A percentile compares a stretch with the other conserved stretches of the same genome.
Evolutionary conservation across 2,113 vertebrate genomes (phyloP).

Genomic region (Leptocoma aspasia): DNA sequence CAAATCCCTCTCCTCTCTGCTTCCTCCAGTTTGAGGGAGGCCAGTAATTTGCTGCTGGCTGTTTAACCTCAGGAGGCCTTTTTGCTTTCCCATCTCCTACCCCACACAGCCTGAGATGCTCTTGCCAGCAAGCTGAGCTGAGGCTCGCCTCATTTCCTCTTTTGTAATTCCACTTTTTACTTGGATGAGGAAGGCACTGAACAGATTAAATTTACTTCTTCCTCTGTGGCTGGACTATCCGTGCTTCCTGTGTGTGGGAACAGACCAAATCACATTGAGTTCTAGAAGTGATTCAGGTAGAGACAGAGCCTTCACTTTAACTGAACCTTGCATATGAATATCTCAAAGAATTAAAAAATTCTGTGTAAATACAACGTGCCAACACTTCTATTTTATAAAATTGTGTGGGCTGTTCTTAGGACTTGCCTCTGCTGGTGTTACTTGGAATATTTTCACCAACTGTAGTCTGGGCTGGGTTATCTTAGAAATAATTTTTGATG

Average conservation of each 20-base stretch:
- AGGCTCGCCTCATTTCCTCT: neutral
- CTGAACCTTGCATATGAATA: neutral
- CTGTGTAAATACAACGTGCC: neutral
- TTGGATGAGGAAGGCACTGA: neutral
- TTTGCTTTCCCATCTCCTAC: neutral
- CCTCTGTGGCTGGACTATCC: neutral
- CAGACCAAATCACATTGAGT: neutral
- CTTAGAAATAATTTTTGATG: neutral
- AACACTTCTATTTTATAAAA: neutral
- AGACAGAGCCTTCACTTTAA: neutral
- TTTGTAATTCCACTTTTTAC: slow-evolving; percentile 3
- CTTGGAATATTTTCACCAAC: neutral
- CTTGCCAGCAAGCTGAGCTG: slow-evolving; percentile 12
- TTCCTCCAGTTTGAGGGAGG: neutral
- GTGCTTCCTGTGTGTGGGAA: neutral
- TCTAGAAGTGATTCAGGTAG: neutral
- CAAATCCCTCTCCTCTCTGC: neutral
- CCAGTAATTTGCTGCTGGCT: slow-evolving; percentile 15
- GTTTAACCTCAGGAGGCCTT: slow-evolving; percentile 34
- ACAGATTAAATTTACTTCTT: neutral
- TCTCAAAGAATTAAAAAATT: neutral
- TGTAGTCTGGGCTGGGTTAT: neutral
- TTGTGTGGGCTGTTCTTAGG: neutral
- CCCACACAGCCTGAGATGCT: slow-evolving; percentile 4
- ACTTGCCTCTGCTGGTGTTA: neutral